Base-by-base conservation (phyloP, 2,113 vertebrate species). In the Clarias batrachus region DNA sequence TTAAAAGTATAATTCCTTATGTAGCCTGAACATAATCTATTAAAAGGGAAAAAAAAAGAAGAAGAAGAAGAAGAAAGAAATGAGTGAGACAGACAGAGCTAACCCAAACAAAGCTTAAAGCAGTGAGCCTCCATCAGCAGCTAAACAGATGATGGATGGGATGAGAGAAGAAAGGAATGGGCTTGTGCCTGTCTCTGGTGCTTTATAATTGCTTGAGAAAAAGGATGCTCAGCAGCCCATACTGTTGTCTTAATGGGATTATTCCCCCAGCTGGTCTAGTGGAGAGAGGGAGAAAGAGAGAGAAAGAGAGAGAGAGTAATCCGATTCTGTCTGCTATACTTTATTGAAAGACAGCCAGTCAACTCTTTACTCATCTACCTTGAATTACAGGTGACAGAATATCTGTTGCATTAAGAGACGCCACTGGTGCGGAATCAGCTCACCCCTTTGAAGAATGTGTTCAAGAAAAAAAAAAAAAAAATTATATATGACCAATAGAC, bases 181-280 rank as follows among this genome's bases (percentile, higher is more conserved):
- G 93, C 94, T 93, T 93, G 95, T 95, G 96, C 93, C 94, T 96
- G 94, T 95, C 93, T 95, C 93, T 91, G 94, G 96, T 96, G 95
- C 95, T 97, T 96, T 95, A 93, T 97, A 97, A 98, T 97, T 97
- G 97, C 96, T 96, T 93, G 94, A 96, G 94, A 94, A 94, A 96
- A 96, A 97, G 96, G 94, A 96, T 97, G 96, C 95, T 97, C 95
- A 95, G 95, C 95, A 94, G 93, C 93, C 96, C 89, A 85, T 96
- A 95, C 96, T 97, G 95, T 96, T 97, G 94, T 94, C 95, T 95
- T 97, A 97, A 98, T 97, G 96, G 96, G 95, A 97, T 99, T 96
- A 96, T 95, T 92, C 94, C 94, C 95, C 95, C 78, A 97, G 92
- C 95, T 95, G 91, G 94, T 56, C 93, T 91, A 94, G 87, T 88